phyloP scores from a whole-genome alignment of 2,888 invertebrate genomes.

The Dicranocentrus wangi region DNA sequence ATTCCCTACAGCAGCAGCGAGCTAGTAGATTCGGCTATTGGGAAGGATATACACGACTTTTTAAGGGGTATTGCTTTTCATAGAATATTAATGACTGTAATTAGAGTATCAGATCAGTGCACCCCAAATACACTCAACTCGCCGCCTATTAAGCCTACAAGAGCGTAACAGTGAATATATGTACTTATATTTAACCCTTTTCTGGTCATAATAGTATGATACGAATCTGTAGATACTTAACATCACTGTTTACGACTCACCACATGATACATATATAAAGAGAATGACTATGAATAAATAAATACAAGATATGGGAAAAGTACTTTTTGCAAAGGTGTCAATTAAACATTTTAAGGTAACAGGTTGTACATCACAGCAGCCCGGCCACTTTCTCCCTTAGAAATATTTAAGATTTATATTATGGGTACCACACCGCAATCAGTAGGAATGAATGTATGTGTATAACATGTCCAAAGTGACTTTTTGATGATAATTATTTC shows the following conservation, averaged over 20 bases:
- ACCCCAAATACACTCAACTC: slow-evolving; percentile 17
- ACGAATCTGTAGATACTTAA: slow-evolving; percentile 15
- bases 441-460: slow-evolving; percentile 11
- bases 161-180: background rate
- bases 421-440: background rate
- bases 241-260: slow-evolving; percentile 16
- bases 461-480: slow-evolving; percentile 31
- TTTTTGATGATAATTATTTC: slow-evolving; percentile 45
- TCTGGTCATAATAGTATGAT: slow-evolving; percentile 2
- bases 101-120: slow-evolving; percentile 54
- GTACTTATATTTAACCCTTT: slow-evolving; percentile 5
- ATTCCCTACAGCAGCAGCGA: slow-evolving; percentile 35
- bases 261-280: background rate
- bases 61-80: background rate
- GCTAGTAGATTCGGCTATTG: slow-evolving; percentile 32
- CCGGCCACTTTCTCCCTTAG: slow-evolving; percentile 50
- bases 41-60: slow-evolving; percentile 1
- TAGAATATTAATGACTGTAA: slow-evolving; percentile 54
- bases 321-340: slow-evolving; percentile 50
- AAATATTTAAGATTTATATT: slow-evolving; percentile 31
- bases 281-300: slow-evolving; percentile 31
- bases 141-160: background rate
- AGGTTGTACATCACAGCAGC: background rate
- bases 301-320: slow-evolving; percentile 30
- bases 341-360: slow-evolving; percentile 35